Evolutionary conservation across 2,797 vertebrate genomes (phyloP).

Genomic region (Malurus leucopterus): DNA sequence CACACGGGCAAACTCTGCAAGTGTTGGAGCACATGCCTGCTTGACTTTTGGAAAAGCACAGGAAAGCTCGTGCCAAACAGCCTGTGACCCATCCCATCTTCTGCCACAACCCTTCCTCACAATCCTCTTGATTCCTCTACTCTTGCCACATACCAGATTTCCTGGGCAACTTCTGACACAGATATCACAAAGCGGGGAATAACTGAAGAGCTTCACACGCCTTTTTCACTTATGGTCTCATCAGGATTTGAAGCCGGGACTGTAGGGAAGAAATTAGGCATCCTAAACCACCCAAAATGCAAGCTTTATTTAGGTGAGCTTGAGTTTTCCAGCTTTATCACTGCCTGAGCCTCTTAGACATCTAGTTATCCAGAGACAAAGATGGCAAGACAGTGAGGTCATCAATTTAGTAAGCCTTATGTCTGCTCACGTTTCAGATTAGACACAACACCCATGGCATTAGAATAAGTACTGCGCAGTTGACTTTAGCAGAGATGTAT

Average conservation of each 20-base stretch:
- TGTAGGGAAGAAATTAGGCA: not conserved
- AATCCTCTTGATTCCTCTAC: not conserved
- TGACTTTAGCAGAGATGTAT: not conserved
- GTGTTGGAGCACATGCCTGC: not conserved
- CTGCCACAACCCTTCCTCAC: not conserved
- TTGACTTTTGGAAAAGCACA: not conserved
- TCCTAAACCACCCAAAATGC: not conserved
- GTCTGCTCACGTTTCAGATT: slow-evolving; percentile 65
- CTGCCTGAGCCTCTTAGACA: slow-evolving; percentile 10
- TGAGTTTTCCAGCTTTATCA: slow-evolving; percentile 3
- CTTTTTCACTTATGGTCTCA: not conserved
- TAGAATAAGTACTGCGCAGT: slow-evolving; percentile 40
- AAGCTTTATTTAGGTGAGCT: slow-evolving; percentile 10
- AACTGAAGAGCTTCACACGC: not conserved
- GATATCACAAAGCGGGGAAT: not conserved
- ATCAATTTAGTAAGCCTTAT: slow-evolving; percentile 60
- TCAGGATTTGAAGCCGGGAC: not conserved
- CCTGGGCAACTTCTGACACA: not conserved
- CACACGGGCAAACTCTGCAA: not conserved
- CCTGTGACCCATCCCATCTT: not conserved
- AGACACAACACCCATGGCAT: slow-evolving; percentile 57
- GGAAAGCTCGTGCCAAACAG: not conserved
- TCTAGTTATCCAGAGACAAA: slow-evolving; percentile 32
- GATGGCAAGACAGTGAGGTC: slow-evolving; percentile 54
- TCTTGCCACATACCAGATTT: not conserved